Base-by-base conservation (phyloP, 2,113 vertebrate genomes). In the Galbula dea region DNA sequence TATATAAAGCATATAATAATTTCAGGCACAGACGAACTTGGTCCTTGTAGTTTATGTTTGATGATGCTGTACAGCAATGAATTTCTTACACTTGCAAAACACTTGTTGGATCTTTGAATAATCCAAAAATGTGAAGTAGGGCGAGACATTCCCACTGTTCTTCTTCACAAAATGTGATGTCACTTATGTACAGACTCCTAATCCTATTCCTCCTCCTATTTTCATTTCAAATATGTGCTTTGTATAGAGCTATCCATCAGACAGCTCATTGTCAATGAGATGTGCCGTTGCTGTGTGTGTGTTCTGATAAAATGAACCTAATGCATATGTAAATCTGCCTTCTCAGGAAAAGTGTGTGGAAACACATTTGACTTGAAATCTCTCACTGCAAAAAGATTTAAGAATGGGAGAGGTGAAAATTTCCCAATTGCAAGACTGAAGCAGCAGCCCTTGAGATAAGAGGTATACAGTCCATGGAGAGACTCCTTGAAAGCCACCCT, bases 261-360 rank as follows among this genome's bases (percentile, higher is more conserved):
- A 96, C 95, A 74, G 58, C 94, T 94, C 45, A 55, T n/a, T 94
- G 96, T 97, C 97, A 96, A 94, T 96, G 96, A 96, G 95, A 97
- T 89, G 95, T 97, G 97, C 97, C 96, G 96, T 59, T 96, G 95
- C 95, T 80, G 92, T 79, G 88, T 95, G 96, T 94, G 87, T 81
- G 20, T 94, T 94, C 97, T 71, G 95, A 97, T 97, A 93, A 97
- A 97, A 96, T 93, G 97, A 97, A 95, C 92, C 94, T 96, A 95
- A 97, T 97, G 87, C 97, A 97, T 97, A 97, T 97, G 97, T 96
- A 97, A 95, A 97, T 97, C 95, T 90, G 93, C 77, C 96, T 97
- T 96, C 96, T 91, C 85, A 41, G 76, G 95, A 96, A 93, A 95
- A 95, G 95, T 86, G 93, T 95, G 96, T 90, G 23, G 89, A 96